These are phyloP conservation scores for Chelon labrosus DNA, from an alignment of 2,797 vertebrate genomes.

Conservation along the genomic window DNA sequence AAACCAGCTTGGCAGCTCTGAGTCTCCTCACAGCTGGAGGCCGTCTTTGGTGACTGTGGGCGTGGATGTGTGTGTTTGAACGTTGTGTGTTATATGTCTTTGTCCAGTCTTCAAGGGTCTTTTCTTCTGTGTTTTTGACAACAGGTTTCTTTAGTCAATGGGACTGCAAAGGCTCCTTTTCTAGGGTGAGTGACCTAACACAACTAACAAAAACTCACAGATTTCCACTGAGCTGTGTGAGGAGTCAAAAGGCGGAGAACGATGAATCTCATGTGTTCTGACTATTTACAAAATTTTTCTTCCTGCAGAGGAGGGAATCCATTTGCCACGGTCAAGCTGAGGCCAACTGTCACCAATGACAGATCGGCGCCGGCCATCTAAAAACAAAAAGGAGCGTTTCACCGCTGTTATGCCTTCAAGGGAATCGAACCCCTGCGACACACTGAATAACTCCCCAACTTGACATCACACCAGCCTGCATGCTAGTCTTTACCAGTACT, in stretches of 20 bases:
- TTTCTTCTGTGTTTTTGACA: constrained; percentile 55
- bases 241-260: not conserved
- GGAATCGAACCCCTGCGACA: constrained; percentile 33
- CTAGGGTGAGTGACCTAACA: constrained; percentile 88
- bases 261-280: no score
- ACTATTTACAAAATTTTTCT: constrained; percentile 4
- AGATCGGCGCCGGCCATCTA: constrained; percentile 92
- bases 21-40: constrained; percentile 48
- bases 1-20: constrained; percentile 71
- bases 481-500: constrained; percentile 42
- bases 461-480: constrained; percentile 62
- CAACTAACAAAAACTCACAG: constrained; percentile 34
- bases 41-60: constrained; percentile 27
- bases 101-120: constrained; percentile 42
- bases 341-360: constrained; percentile 96
- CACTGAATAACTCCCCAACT: constrained; percentile 38
- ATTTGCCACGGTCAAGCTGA: constrained; percentile 93
- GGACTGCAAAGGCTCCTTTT: constrained; percentile 89
- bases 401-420: constrained; percentile 56
- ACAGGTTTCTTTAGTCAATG: constrained; percentile 91
- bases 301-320: constrained; percentile 92
- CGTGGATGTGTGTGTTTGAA: constrained; percentile 19
- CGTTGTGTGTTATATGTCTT: constrained; percentile 25
- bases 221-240: constrained; percentile 1
- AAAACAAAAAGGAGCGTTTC: constrained; percentile 36